Base-by-base conservation (phyloP, 2,888 invertebrate genomes). In the Nephrotoma flavescens region DNA sequence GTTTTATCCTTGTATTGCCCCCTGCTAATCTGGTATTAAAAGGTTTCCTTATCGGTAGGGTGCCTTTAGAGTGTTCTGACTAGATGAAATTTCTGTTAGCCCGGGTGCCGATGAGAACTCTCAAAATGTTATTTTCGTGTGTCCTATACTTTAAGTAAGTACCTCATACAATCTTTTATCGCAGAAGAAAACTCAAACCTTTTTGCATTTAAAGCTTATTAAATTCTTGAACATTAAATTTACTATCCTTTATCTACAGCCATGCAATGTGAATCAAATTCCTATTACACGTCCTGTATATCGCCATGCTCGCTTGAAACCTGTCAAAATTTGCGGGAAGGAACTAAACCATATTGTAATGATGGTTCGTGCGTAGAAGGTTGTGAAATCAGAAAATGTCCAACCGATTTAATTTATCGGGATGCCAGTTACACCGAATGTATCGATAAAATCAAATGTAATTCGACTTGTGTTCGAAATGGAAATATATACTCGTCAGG, bases 221-320 rank as follows among this genome's bases (percentile, higher is more conserved):
- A 31, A 31, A 31, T 31, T 31, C 31, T 31, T 3, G 2, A 31
- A 31, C 2, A 3, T 31, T 31, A 31, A 31, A 31, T 31, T 31
- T 31, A 2, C 3, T 31, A 3, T 2, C 31, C 7, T 44, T 44
- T 44, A 71, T 84, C 88, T 90, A 19, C 90, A 97, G 97, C 97
- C 0, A 95, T 97, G 92, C 97, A 98, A 91, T 98, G 98, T 89
- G 96, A 97, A 90, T 95, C 95, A 89, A 93, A 94, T 85, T 94
- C 96, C 0, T 93, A 93, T 87, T 98, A 97, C 92, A 95, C 94
- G 88, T 94, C 96, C 0, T 98, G 98, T 89, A 93, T 97, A 15
- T 94, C 96, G 0, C 93, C 97, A 2, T 98, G 98, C 89, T 96
- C 97, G 0, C 92, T 93, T 11, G 96, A 96, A 90, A 97, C 97